Evolutionary conservation across 2,888 invertebrate species (phyloP), one percentile per base, ranked within the genome.

Genomic region (Polyommatus icarus): DNA sequence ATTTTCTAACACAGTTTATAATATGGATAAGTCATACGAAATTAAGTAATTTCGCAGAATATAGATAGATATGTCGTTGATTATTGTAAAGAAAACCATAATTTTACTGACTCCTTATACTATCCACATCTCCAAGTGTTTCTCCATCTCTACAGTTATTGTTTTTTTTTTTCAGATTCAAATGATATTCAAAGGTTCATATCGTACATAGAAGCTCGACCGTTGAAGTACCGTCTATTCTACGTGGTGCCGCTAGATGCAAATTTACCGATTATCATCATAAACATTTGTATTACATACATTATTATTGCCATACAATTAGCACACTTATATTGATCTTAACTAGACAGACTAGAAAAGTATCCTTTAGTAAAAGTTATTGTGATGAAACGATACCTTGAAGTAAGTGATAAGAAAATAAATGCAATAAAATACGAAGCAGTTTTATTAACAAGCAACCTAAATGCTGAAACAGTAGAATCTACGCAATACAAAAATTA

Each of bases 271-370:
- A 77, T 80, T 50, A 78, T 78, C 20, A 78, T 82, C 1, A 5
- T 82, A 24, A 79, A 80, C 32, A 72, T 83, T 50, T 82, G 81
- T 71, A 78, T 81, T 72, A 84, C 83, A n/a, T 83, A 84, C 59
- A 79, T 83, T 18, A 83, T 84, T 59, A 81, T 83, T 46, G 80
- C 82, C 46, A 32, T 84, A 50, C 84, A 84, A 72, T 80, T 83
- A 32, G 79, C 83, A 8, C 80, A 81, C 75, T n/a, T 79, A 8
- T 80, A 78, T 78, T 77, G 77, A 36, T 8, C 20, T 20, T 7
- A n/a, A 2, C 57, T n/a, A 7, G n/a, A 57, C 7, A n/a, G n/a
- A 57, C 15, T n/a, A n/a, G n/a, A 18, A 57, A 2, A 50, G 15
- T 15, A 50, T 15, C 15, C 50, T 50, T 4, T 50, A 50, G 50